Percentiles rank a stretch among this genome's conserved stretches.
phyloP scores from a whole-genome alignment of 1,140 invertebrate species.

The Phymorhynchus buccinoides region DNA sequence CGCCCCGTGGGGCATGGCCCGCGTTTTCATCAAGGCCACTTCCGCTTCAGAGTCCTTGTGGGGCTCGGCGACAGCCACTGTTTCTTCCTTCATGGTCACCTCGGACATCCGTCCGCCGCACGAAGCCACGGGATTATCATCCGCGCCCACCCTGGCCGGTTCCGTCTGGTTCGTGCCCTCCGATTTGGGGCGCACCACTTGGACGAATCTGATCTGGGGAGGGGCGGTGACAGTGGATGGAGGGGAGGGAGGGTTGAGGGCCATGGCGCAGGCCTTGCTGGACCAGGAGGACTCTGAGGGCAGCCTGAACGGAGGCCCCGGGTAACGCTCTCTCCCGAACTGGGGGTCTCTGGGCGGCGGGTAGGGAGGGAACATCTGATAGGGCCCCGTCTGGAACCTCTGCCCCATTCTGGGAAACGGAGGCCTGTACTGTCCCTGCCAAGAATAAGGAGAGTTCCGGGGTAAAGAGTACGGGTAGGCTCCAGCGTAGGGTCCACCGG shows the following conservation, averaged over 20 bases:
- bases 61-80: neutral
- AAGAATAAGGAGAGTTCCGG: neutral
- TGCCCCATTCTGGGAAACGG: neutral
- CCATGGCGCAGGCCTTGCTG: conserved; percentile 13
- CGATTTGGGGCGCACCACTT: conserved; percentile 26
- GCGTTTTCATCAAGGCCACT: conserved; percentile 32
- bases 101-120: neutral
- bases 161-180: neutral
- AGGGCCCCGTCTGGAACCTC: neutral
- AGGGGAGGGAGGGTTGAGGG: neutral
- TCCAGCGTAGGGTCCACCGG: neutral
- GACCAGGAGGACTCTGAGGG: neutral
- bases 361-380: neutral
- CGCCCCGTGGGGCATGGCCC: conserved; percentile 24
- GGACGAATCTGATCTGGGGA: conserved; percentile 21
- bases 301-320: neutral
- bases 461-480: neutral
- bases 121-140: neutral
- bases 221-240: neutral
- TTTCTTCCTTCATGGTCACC: neutral
- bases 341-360: neutral
- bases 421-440: neutral
- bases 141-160: neutral
- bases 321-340: neutral
- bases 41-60: conserved; percentile 8